Percentiles rank a stretch among this genome's conserved stretches.
Conservation (phyloP, 2,888 invertebrate genomes). For the Vannuccia rotundouncinata region DNA sequence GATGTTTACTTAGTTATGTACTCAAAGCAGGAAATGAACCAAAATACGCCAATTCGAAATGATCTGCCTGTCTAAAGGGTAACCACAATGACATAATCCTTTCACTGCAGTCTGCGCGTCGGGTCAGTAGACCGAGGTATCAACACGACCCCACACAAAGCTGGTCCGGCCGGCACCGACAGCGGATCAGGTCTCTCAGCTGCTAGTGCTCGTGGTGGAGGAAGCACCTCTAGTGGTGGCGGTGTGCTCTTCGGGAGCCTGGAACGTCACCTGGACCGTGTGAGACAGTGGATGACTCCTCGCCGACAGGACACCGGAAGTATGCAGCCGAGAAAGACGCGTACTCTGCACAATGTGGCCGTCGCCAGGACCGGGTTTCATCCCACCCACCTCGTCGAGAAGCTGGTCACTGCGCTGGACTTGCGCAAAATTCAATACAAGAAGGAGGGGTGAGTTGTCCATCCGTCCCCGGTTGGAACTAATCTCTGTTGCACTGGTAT, state of each 20-base stretch:
- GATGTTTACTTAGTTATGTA: too few species aligned
- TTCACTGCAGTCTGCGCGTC: neutral
- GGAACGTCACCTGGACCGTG: conserved; percentile 65
- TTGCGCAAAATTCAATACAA: conserved; percentile 64
- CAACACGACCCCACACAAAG: neutral
- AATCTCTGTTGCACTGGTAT: too few species aligned
- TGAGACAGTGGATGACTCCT: conserved; percentile 68
- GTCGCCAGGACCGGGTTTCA: conserved; percentile 63
- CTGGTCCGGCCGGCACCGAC: neutral
- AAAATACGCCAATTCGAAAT: too few species aligned
- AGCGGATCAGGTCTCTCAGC: neutral
- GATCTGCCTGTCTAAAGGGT: too few species aligned
- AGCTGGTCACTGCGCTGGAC: conserved; percentile 62
- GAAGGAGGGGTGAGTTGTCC: conserved; percentile 64
- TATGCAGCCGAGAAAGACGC: conserved; percentile 45
- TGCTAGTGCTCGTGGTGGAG: neutral
- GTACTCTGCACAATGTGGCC: conserved; percentile 66
- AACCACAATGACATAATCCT: neutral
- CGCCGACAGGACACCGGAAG: conserved; percentile 58
- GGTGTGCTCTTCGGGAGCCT: conserved; percentile 63
- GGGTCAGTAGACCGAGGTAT: neutral
- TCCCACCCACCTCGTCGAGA: conserved; percentile 64
- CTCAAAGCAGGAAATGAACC: too few species aligned
- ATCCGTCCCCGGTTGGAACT: too few species aligned
- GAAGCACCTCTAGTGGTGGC: neutral